Percentiles rank a stretch among this genome's conserved stretches.
phyloP scores from a whole-genome alignment of 2,888 invertebrate species.

The Argyresthia goedartella region DNA sequence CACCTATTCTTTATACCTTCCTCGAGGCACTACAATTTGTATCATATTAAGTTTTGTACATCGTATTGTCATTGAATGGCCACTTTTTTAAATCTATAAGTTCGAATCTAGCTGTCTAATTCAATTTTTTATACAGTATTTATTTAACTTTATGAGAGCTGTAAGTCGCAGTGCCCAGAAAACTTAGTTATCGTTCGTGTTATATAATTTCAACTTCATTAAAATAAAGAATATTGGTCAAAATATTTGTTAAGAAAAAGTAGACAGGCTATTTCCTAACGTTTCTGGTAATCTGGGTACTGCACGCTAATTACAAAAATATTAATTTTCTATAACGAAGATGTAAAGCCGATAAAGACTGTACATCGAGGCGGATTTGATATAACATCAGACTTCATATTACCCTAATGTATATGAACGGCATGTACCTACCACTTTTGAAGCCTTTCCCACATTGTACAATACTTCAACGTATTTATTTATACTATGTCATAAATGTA shows the following conservation, averaged over 20 bases:
- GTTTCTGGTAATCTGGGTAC: background rate
- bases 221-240: too few relatives aligned
- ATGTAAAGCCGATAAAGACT: conserved; percentile 3
- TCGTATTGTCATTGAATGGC: conserved; percentile 22
- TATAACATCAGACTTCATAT: conserved; percentile 1
- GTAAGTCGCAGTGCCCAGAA: too few relatives aligned
- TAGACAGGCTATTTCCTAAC: too few relatives aligned
- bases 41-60: conserved; percentile 15
- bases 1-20: background rate
- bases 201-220: too few relatives aligned
- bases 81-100: conserved; percentile 24
- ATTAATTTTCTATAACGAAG: background rate
- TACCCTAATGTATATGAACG: background rate
- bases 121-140: background rate
- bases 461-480: too few relatives aligned
- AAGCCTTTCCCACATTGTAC: background rate
- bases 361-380: conserved; percentile 3
- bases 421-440: background rate
- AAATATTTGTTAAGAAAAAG: too few relatives aligned
- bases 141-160: background rate
- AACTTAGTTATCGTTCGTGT: too few relatives aligned
- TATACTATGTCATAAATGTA: conserved; percentile 8
- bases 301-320: conserved; percentile 13
- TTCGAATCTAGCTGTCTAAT: conserved; percentile 28
- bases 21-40: background rate